A percentile compares a stretch with the other conserved stretches of the same genome.
Conservation (phyloP, 2,113 vertebrate species). For the Heteronetta atricapilla region DNA sequence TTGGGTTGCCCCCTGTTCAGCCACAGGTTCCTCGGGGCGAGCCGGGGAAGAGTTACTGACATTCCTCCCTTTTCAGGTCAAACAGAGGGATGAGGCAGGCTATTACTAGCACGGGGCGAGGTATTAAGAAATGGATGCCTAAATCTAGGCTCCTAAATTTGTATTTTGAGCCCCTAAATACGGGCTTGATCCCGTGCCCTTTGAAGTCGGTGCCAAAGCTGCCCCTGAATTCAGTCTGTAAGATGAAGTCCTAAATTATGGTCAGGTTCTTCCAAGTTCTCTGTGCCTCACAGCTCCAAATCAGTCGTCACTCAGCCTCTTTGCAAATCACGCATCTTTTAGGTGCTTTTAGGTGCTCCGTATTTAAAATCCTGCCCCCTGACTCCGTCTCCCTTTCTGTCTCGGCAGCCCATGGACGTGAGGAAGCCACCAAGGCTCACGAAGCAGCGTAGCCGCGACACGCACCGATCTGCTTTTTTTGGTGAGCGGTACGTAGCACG, state of each 20-base stretch:
- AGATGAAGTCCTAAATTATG: constrained; percentile 32
- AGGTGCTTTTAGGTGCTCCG: background rate
- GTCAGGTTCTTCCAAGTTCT: constrained; percentile 38
- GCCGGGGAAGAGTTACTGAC: background rate
- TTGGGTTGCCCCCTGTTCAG: background rate
- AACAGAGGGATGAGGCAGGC: constrained; percentile 11
- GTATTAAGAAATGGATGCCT: constrained; percentile 29
- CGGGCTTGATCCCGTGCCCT: constrained; percentile 19
- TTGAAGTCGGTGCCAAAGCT: constrained; percentile 50
- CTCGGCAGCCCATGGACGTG: background rate
- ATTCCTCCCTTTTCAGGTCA: background rate
- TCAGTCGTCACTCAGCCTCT: background rate
- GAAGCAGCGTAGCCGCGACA: background rate
- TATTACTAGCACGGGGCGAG: constrained; percentile 6
- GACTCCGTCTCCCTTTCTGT: background rate
- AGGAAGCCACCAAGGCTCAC: background rate
- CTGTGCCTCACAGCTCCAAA: background rate
- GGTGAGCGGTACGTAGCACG: background rate
- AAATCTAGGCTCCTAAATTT: constrained; percentile 36
- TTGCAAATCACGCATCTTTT: background rate
- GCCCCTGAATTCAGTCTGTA: background rate
- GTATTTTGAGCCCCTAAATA: constrained; percentile 38
- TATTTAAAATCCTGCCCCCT: constrained; percentile 45
- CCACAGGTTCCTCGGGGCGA: background rate
- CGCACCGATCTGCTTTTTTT: background rate